Conservation (phyloP, 1,140 invertebrate species). For the Limonius californicus region DNA sequence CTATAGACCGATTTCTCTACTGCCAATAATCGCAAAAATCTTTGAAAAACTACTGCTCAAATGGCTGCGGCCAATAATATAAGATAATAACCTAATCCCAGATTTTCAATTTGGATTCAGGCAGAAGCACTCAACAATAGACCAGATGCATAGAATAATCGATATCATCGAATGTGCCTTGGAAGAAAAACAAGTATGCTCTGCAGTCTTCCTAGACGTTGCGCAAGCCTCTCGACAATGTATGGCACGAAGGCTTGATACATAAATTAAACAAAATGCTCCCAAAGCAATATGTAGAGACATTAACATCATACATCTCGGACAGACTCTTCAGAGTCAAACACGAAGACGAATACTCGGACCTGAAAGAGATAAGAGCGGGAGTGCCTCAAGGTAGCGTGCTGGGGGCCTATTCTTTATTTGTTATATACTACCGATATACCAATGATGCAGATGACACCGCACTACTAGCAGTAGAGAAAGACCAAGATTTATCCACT, state of each 20-base stretch:
- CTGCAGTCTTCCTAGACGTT: slow-evolving; percentile 32
- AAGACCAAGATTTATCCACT: slow-evolving; percentile 15
- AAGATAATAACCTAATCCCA: slow-evolving; percentile 26
- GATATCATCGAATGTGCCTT: slow-evolving; percentile 39
- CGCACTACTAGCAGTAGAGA: slow-evolving; percentile 20
- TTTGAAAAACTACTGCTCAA: slow-evolving; percentile 28
- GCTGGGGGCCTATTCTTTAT: slow-evolving; percentile 28
- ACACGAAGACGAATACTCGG: not conserved
- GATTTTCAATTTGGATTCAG: slow-evolving; percentile 46
- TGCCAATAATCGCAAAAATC: slow-evolving; percentile 23
- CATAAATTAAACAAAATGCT: slow-evolving; percentile 29
- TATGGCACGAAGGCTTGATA: no score
- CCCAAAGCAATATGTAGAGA: not conserved
- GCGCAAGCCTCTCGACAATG: slow-evolving; percentile 39
- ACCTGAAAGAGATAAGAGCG: slow-evolving; percentile 28
- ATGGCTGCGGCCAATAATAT: slow-evolving; percentile 12
- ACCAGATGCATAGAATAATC: slow-evolving; percentile 41
- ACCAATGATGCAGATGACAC: slow-evolving; percentile 33
- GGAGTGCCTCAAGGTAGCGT: slow-evolving; percentile 36
- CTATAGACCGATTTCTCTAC: slow-evolving; percentile 24
- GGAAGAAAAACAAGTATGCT: slow-evolving; percentile 35
- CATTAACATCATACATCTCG: not conserved
- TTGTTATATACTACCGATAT: slow-evolving; percentile 30
- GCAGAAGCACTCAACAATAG: slow-evolving; percentile 36
- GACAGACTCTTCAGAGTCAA: not conserved